Evolutionary conservation across 2,888 invertebrate species (phyloP).

Genomic region (Dicranocentrus wangi): DNA sequence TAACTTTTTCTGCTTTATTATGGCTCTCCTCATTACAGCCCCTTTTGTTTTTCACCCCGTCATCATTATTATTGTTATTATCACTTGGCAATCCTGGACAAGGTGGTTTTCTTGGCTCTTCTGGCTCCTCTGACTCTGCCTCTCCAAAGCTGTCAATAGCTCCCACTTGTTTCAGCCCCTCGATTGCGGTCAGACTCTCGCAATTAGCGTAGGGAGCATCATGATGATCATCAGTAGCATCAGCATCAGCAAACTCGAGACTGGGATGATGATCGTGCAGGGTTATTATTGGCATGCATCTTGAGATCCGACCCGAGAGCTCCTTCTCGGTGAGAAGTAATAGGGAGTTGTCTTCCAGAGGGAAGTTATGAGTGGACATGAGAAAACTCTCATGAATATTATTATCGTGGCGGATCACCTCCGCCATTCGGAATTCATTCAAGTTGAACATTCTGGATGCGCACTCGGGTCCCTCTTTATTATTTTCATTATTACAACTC

Average conservation of each 20-base stretch:
- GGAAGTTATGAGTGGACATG: conserved; percentile 55
- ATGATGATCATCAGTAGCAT: too few relatives aligned
- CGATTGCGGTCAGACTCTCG: too few relatives aligned
- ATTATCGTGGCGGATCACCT: conserved; percentile 44
- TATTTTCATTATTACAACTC: conserved; percentile 6
- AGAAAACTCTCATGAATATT: conserved; percentile 62
- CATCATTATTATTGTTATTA: conserved; percentile 43
- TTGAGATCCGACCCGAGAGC: not conserved
- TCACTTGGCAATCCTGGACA: conserved; percentile 16
- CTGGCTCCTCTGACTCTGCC: too few relatives aligned
- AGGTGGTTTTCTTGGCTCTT: conserved; percentile 14
- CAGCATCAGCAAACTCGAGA: too few relatives aligned
- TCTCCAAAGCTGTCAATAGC: too few relatives aligned
- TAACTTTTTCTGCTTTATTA: conserved; percentile 34
- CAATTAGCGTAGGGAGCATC: too few relatives aligned
- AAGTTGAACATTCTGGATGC: conserved; percentile 37
- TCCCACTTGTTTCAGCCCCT: too few relatives aligned
- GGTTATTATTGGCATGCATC: too few relatives aligned
- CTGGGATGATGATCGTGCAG: too few relatives aligned
- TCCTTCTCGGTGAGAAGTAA: conserved; percentile 32
- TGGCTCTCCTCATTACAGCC: conserved; percentile 4
- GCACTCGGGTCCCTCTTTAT: too few relatives aligned
- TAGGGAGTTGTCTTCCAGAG: conserved; percentile 49
- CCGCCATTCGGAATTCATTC: conserved; percentile 45
- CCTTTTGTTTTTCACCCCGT: conserved; percentile 33